Base-by-base conservation (phyloP, 2,888 invertebrate species). In the Schrankia costaestrigalis region DNA sequence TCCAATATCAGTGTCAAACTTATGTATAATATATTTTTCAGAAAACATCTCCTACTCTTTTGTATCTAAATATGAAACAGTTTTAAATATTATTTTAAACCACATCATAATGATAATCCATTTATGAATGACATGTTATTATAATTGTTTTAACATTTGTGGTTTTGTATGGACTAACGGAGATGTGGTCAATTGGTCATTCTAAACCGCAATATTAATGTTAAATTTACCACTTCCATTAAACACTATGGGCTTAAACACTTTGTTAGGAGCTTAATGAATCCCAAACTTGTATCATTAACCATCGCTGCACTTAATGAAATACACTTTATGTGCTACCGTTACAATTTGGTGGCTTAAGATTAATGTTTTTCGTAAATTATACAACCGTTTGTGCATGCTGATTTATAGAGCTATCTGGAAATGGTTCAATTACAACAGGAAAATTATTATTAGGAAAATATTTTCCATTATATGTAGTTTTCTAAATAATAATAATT, bases 251-350 rank as follows among this genome's bases (percentile, higher is more conserved):
- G 63, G 68, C 64, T 70, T 61, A 67, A 76, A 76, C 71, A 75
- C 74, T 78, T 77, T 71, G 66, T 71, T 51, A 27, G 53, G 62
- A 61, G 67, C 68, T 70, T 74, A 77, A 75, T 77, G 68, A 80
- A 80, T 80, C 77, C 60, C 64, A 67, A 79, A 81, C 76, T 81
- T 78, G 66, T 71, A 69, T 74, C 75, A 78, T 80, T 77, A 78
- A 73, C 64, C 55, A 66, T 65, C 24, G 41, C 40, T 70, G 69
- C 64, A 74, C 66, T 69, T 72, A 73, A 76, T 79, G 73, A 72
- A 68, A 71, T 66, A 66, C 69, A 59, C 65, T 71, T 56, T 55
- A 50, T 46, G 46, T 45, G 38, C 27, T 39, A 40, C 48, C 44
- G 32, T 44, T 29, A 29, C 19, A 35, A 25, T 49, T 46, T 33